Percentiles rank a stretch among this genome's conserved stretches.
Evolutionary conservation across 2,888 invertebrate species (phyloP).

Genomic region (Phanerotoma sp.): DNA sequence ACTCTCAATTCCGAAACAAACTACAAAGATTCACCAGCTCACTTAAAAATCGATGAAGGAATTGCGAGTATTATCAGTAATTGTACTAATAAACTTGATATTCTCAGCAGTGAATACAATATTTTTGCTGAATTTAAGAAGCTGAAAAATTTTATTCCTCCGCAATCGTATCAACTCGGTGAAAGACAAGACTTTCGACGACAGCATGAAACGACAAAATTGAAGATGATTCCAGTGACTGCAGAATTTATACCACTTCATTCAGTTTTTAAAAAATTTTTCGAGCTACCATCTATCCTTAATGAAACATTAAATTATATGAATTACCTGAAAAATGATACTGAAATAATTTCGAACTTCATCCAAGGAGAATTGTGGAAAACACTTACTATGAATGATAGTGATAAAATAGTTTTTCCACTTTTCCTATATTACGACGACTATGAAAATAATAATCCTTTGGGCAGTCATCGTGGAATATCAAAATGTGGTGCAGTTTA

Average conservation of each 20-base stretch:
- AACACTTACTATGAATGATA: slow-evolving; percentile 10
- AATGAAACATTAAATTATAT: slow-evolving; percentile 19
- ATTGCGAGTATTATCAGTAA: no score
- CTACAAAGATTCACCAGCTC: background rate
- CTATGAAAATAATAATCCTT: background rate
- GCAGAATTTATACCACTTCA: slow-evolving; percentile 26
- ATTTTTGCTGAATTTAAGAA: slow-evolving; percentile 22
- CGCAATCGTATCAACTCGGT: slow-evolving; percentile 22
- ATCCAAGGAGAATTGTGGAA: slow-evolving; percentile 27
- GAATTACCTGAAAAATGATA: slow-evolving; percentile 14
- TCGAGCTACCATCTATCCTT: slow-evolving; percentile 23
- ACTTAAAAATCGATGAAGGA: slow-evolving; percentile 1
- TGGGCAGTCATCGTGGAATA: background rate
- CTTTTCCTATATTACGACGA: background rate
- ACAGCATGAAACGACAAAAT: background rate
- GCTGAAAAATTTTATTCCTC: slow-evolving; percentile 13
- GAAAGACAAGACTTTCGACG: slow-evolving; percentile 21
- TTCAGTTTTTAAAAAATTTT: slow-evolving; percentile 17
- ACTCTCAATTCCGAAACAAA: slow-evolving; percentile 9
- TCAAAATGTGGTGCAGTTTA: background rate
- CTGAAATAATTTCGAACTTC: slow-evolving; percentile 24
- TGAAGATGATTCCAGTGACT: slow-evolving; percentile 23
- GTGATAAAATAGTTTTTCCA: background rate
- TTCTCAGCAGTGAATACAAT: slow-evolving; percentile 17
- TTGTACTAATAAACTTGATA: background rate